phyloP scores from a whole-genome alignment of 64 coral and sea anemone species.

The Orbicella faveolata region DNA sequence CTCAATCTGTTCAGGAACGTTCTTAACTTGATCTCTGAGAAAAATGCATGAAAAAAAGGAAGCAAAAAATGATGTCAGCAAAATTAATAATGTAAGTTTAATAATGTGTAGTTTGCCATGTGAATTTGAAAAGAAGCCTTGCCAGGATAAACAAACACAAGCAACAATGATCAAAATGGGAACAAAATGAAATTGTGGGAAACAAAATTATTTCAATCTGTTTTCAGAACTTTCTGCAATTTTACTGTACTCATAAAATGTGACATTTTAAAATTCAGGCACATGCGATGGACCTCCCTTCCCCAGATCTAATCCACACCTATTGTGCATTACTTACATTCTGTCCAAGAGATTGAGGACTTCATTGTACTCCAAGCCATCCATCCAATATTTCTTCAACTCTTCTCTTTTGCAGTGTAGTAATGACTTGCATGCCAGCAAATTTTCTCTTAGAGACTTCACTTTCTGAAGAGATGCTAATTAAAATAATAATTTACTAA shows the following conservation, averaged over 20 bases:
- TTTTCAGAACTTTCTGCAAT: too few relatives aligned
- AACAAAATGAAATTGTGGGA: too few relatives aligned
- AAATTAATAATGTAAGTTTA: too few relatives aligned
- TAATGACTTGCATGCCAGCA: conserved; percentile 77
- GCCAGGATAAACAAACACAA: too few relatives aligned
- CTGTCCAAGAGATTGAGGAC: conserved; percentile 78
- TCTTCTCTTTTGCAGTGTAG: conserved; percentile 91
- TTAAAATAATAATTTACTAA: too few relatives aligned
- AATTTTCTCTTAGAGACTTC: conserved; percentile 63
- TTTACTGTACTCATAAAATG: too few relatives aligned
- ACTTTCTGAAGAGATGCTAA: conserved; percentile 73
- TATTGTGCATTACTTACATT: conserved; percentile 58
- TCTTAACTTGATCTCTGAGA: conserved; percentile 90
- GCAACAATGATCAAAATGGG: too few relatives aligned
- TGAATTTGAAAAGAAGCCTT: too few relatives aligned
- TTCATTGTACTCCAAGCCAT: conserved; percentile 93
- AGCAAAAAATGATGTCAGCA: background rate
- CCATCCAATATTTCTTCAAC: conserved; percentile 95
- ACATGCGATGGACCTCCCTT: too few relatives aligned
- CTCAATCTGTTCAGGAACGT: conserved; percentile 97
- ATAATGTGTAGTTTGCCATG: too few relatives aligned
- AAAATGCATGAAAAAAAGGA: background rate
- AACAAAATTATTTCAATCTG: too few relatives aligned
- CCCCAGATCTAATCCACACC: background rate
- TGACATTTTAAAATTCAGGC: too few relatives aligned